Evolutionary conservation across 2,797 vertebrate species (phyloP), one percentile per base, ranked within the genome.

Genomic region (Octomys mimax): DNA sequence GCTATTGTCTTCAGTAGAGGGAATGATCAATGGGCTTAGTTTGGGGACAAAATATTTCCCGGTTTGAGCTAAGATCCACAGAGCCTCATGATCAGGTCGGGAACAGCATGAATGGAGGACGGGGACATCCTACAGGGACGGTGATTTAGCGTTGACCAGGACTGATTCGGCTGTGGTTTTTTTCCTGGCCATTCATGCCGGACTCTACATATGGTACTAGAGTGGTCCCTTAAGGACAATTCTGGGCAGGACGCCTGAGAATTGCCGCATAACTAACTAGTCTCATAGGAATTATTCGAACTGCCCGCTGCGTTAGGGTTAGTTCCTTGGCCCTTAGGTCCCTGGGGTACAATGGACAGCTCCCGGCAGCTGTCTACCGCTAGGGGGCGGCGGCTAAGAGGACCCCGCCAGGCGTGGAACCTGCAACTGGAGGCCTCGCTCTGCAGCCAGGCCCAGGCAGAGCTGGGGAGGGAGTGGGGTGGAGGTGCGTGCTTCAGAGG

Each of bases 321-420:
- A 0, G 59, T 24, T 4, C 9, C 33, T 42, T 13, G 81, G 33
- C 36, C 52, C 36, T 87, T 3, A 46, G 4, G 52, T 75, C 42
- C 33, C 24, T 13, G 0, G 16, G 57, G 89, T 73, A 95, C 89
- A 78, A 19, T 13, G 89, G 78, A 95, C 91, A 80, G 80, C 62
- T 83, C 83, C 85, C 0, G 1, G 62, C 68, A 95, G 64, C 71
- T 1, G 73, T 28, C 59, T 22, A 73, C 95, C 95, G 57, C 96
- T 89, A 94, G 95, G 66, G 91, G 96, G 95, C 96, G 8, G 64
- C 24, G 4, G 36, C 81, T 19, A 39, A 54, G 70, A 79, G 42
- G 71, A 66, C 14, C 62, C 83, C 1, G 6, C 33, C 42, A 1
- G 1, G n/a, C 33, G 19, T 31, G 0, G 42, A 68, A 49, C 39